A percentile compares a stretch with the other conserved stretches of the same genome.
phyloP scores from a whole-genome alignment of 2,113 vertebrate genomes.

The Edolisoma coerulescens region DNA sequence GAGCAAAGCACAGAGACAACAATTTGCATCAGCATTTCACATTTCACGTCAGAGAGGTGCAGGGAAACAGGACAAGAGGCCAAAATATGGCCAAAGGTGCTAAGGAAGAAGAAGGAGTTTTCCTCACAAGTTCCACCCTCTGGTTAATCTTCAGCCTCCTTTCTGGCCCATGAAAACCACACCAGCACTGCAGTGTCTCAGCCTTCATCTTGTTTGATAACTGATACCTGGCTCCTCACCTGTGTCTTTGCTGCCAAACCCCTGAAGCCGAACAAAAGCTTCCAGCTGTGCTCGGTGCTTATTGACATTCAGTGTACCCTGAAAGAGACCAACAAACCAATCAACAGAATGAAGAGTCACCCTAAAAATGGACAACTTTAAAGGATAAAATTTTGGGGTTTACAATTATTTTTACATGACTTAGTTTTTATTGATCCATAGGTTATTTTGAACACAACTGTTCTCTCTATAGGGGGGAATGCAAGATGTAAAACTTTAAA shows the following conservation, averaged over 20 bases:
- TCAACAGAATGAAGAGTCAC: background rate
- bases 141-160: background rate
- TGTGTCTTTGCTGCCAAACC: constrained; percentile 79
- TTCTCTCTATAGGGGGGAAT: background rate
- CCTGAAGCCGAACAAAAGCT: constrained; percentile 82
- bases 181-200: background rate
- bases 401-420: background rate
- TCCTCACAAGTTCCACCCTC: background rate
- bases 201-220: background rate
- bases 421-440: background rate
- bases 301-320: constrained; percentile 89
- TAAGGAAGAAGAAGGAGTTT: background rate
- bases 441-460: background rate
- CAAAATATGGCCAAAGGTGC: background rate
- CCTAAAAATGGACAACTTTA: background rate
- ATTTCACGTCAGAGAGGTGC: background rate
- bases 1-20: background rate
- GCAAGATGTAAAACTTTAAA: background rate
- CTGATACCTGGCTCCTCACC: constrained; percentile 64
- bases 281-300: constrained; percentile 89
- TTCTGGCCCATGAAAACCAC: background rate
- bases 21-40: background rate
- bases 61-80: background rate
- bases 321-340: background rate
- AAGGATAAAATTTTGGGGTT: background rate